Evolutionary conservation across 2,888 invertebrate species (phyloP).

Genomic region (Chelonus formosanus): DNA sequence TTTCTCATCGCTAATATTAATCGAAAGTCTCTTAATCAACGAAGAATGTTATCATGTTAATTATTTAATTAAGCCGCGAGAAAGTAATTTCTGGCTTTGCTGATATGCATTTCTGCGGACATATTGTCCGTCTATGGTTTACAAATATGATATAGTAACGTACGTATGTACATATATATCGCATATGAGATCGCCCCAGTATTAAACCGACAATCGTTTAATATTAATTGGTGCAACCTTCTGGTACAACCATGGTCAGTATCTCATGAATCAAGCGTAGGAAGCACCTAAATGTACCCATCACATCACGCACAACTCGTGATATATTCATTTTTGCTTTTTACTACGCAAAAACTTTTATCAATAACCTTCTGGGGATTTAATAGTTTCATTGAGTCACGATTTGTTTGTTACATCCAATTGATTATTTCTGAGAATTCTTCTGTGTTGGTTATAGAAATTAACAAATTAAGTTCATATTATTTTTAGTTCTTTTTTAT

Average conservation of each 20-base stretch:
- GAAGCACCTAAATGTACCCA: background rate
- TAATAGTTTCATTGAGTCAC: too few relatives aligned
- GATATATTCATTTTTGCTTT: constrained; percentile 5
- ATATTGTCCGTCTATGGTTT: too few relatives aligned
- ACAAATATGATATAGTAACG: background rate
- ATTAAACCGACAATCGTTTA: constrained; percentile 40
- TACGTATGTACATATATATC: constrained; percentile 1
- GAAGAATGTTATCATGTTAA: background rate
- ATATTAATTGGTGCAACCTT: constrained; percentile 57
- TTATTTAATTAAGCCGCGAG: constrained; percentile 3
- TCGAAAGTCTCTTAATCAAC: too few relatives aligned
- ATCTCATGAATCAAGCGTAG: constrained; percentile 24
- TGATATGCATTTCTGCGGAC: background rate
- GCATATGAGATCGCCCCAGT: constrained; percentile 4
- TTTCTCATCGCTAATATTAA: too few relatives aligned
- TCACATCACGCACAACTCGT: background rate
- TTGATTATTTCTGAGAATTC: too few relatives aligned
- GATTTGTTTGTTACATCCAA: too few relatives aligned
- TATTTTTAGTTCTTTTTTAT: constrained; percentile 3
- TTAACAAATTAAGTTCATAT: background rate
- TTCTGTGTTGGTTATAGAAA: too few relatives aligned
- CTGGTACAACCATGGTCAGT: constrained; percentile 46
- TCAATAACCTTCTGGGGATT: too few relatives aligned
- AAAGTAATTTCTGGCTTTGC: background rate
- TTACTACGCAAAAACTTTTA: too few relatives aligned